Percentiles rank a stretch among this genome's conserved stretches.
Conservation (phyloP, 1,140 invertebrate genomes). For the Aphaenogaster rudis region DNA sequence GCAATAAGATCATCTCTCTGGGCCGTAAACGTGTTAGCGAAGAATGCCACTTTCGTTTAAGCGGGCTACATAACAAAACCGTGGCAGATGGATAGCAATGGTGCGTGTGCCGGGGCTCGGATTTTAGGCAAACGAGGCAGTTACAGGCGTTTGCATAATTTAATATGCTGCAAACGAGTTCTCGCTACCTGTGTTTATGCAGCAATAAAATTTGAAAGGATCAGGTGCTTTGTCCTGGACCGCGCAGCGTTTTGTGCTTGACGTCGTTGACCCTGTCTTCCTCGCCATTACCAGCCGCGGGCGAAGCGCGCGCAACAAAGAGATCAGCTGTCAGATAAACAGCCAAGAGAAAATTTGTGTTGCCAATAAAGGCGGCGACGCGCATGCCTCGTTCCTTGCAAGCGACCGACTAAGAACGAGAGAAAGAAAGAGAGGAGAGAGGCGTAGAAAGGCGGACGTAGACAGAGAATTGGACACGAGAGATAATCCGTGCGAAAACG, state of each 20-base stretch:
- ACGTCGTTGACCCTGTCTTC: conserved; percentile 63
- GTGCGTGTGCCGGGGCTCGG: conserved; percentile 61
- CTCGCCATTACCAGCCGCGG: conserved; percentile 63
- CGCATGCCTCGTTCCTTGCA: conserved; percentile 55
- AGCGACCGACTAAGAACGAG: conserved; percentile 9
- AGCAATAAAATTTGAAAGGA: conserved; percentile 66
- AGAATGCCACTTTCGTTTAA: conserved; percentile 64
- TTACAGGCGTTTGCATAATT: conserved; percentile 66
- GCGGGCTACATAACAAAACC: conserved; percentile 61
- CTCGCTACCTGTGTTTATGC: conserved; percentile 64
- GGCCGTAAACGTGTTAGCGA: conserved; percentile 64
- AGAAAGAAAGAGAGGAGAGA: not conserved
- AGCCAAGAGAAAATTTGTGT: conserved; percentile 65
- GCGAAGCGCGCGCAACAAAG: conserved; percentile 63
- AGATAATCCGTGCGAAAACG: conserved; percentile 44
- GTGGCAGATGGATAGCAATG: conserved; percentile 65
- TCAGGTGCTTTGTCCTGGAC: conserved; percentile 63
- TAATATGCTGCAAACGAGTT: conserved; percentile 64
- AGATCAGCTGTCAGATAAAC: conserved; percentile 65
- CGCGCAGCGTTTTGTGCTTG: conserved; percentile 60
- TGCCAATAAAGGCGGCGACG: conserved; percentile 65
- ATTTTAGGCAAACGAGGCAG: conserved; percentile 66
- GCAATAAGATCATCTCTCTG: conserved; percentile 60
- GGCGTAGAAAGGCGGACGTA: not conserved
- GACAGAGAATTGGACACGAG: conserved; percentile 15